phyloP scores from a whole-genome alignment of 1,140 invertebrate species.

The Drosophila ficusphila region DNA sequence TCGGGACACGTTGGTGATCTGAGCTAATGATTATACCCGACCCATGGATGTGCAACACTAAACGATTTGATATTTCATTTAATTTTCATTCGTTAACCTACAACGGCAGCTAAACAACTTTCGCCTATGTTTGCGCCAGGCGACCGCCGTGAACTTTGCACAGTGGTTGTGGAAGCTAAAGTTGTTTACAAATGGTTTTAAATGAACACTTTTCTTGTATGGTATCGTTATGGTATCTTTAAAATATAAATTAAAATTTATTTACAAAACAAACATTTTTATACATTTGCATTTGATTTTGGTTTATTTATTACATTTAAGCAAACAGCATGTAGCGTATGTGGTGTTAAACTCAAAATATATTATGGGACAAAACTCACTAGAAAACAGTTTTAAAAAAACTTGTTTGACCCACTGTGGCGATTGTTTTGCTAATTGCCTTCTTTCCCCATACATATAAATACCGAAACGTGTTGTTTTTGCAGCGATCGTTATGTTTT shows the following conservation, averaged over 20 bases:
- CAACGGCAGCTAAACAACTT: conserved; percentile 40
- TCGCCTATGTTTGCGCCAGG: conserved; percentile 17
- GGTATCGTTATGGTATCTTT: too few species aligned
- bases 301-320: too few species aligned
- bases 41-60: background rate
- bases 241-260: too few species aligned
- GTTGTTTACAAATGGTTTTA: too few species aligned
- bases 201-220: too few species aligned
- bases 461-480: conserved; percentile 17
- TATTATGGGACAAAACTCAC: too few species aligned
- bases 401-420: conserved; percentile 2
- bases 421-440: background rate
- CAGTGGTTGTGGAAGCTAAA: background rate
- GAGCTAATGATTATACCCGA: background rate
- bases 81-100: conserved; percentile 53
- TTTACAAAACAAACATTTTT: too few species aligned
- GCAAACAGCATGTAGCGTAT: too few species aligned
- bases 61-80: conserved; percentile 8
- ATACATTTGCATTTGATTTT: too few species aligned
- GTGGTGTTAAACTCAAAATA: too few species aligned
- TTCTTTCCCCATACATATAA: conserved; percentile 26
- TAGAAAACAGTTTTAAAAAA: too few species aligned
- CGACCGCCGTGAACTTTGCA: conserved; percentile 22
- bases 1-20: background rate
- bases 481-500: conserved; percentile 14